These are phyloP conservation scores for Heterohyrax brucei DNA, from an alignment of 2,797 vertebrate species.

Conservation along the genomic window DNA sequence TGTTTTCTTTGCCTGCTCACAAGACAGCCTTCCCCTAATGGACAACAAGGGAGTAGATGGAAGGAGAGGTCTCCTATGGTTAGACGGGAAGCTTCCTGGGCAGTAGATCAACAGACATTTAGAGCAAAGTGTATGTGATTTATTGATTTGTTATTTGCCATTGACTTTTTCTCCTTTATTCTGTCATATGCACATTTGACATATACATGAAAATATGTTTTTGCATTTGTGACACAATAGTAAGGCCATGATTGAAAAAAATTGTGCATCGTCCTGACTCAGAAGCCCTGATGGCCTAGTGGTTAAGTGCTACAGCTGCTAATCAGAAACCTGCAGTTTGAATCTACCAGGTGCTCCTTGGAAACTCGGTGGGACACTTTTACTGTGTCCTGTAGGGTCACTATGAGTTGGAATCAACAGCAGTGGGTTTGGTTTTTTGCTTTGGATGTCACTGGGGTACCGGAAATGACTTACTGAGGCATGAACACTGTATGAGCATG, in stretches of 20 bases:
- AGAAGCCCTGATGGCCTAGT: too few relatives aligned
- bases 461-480: not conserved
- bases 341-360: too few relatives aligned
- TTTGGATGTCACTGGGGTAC: not conserved
- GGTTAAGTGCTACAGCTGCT: too few relatives aligned
- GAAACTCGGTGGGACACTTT: too few relatives aligned
- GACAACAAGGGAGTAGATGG: too few relatives aligned
- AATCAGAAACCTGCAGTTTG: too few relatives aligned
- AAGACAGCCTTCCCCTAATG: not conserved
- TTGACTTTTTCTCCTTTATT: constrained; percentile 18
- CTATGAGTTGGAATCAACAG: too few relatives aligned
- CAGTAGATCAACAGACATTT: not conserved
- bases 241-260: not conserved
- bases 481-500: not conserved
- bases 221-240: not conserved
- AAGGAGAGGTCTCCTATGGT: not conserved
- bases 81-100: not conserved
- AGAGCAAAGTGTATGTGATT: not conserved
- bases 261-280: not conserved
- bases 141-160: constrained; percentile 49
- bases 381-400: too few relatives aligned
- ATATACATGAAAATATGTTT: not conserved
- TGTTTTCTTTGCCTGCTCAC: not conserved
- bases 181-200: not conserved
- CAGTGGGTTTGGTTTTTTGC: too few relatives aligned